Evolutionary conservation across 2,888 invertebrate genomes (phyloP), one percentile per base, ranked within the genome.

Genomic region (Lasioglossum marginatum): DNA sequence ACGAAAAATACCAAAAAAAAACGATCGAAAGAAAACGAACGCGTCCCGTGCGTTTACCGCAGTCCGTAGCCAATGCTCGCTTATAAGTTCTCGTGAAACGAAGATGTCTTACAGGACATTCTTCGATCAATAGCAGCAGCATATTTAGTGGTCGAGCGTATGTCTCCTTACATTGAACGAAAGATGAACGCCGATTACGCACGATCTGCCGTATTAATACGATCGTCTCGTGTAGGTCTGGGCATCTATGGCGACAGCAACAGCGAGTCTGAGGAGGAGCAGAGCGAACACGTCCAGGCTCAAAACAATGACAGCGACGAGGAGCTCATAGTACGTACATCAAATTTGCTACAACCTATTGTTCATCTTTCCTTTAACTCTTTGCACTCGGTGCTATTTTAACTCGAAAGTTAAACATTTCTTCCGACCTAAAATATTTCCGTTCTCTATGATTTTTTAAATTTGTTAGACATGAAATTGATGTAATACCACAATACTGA

Each of bases 211-310:
- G 80, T 92, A 86, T 88, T 87, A 79, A 82, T 76, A 73, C 52
- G 57, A 75, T 92, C 94, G 92, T 95, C 95, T 95, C 95, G 86
- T 92, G 76, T 97, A 98, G 98, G 98, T 94, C 97, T 98, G 96
- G 98, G 97, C 94, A 98, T 97, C 91, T 98, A 98, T 95, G 98
- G 97, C 93, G 97, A 97, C 95, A 97, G 97, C 95, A 96, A 95
- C 92, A 96, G 96, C 82, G 97, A 94, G 95, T 94, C 95, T 68
- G 95, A 95, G 85, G 95, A 95, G 73, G 95, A 95, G 77, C 95
- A 95, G 68, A 94, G 96, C 82, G 95, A 97, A 3, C 95, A 95
- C 57, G 93, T 93, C 72, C 93, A 93, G 79, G 89, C 89, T n/a
- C 94, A 93, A 70, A 94, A 94, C 4, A 95, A 95, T 78, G 97